A percentile compares a stretch with the other conserved stretches of the same genome.
phyloP scores from a whole-genome alignment of 30 jellyfish, hydroid and myxozoan species.

The Nemopilema nomurai region DNA sequence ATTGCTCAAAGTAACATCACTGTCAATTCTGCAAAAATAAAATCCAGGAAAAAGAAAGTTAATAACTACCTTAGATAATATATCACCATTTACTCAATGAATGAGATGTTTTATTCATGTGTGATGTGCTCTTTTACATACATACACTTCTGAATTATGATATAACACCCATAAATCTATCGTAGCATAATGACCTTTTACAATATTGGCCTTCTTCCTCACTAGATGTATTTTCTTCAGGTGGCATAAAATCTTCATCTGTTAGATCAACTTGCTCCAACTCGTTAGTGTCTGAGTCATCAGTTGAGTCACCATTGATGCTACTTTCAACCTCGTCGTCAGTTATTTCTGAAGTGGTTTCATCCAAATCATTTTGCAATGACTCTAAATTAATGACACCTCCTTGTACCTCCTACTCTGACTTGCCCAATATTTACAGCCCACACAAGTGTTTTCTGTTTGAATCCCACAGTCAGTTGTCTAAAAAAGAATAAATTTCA shows the following conservation, averaged over 20 bases:
- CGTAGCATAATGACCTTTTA: not conserved
- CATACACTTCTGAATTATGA: not conserved
- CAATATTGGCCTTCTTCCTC: not conserved
- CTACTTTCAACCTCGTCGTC: not conserved
- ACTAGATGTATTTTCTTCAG: not conserved
- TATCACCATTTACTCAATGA: not conserved
- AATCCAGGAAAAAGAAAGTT: not conserved
- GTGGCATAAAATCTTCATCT: not conserved
- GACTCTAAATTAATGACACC: not conserved
- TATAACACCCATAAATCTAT: not conserved
- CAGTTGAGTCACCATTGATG: not conserved
- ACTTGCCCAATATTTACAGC: not conserved
- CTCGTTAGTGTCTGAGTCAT: not conserved
- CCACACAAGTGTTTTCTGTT: not conserved
- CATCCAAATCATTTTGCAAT: not conserved
- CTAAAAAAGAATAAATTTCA: not conserved
- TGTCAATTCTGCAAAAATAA: not conserved
- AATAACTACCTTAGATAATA: not conserved
- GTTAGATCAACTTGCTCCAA: not conserved
- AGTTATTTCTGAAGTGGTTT: not conserved
- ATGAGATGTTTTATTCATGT: not conserved
- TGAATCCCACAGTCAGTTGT: not conserved
- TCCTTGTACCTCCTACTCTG: not conserved
- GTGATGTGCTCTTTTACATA: not conserved
- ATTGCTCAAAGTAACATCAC: not conserved